A percentile compares a stretch with the other conserved stretches of the same genome.
phyloP scores from a whole-genome alignment of 1,140 invertebrate species.

The Hypothenemus hampei region DNA sequence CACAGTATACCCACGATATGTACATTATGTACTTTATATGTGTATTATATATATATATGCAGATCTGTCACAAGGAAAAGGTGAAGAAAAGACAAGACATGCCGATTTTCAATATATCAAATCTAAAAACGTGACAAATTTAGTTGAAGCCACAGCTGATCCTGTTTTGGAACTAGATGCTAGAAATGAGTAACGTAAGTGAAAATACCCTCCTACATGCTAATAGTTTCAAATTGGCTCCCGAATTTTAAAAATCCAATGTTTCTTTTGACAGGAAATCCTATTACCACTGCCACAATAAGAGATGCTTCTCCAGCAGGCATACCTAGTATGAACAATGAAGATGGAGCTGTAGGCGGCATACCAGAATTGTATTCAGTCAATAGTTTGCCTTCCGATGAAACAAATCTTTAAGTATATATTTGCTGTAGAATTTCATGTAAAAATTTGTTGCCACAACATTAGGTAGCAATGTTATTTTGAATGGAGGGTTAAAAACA shows the following conservation, averaged over 20 bases:
- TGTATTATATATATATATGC: too few relatives aligned
- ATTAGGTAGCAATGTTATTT: too few relatives aligned
- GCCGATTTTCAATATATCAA: constrained; percentile 98
- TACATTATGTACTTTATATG: too few relatives aligned
- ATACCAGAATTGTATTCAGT: constrained; percentile 32
- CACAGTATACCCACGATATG: too few relatives aligned
- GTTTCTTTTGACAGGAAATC: constrained; percentile 20
- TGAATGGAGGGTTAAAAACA: too few relatives aligned
- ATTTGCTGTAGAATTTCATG: too few relatives aligned
- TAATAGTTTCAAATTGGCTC: too few relatives aligned
- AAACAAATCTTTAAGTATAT: constrained; percentile 30
- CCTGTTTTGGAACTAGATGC: constrained; percentile 64
- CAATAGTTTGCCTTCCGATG: constrained; percentile 32
- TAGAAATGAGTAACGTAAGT: constrained; percentile 48
- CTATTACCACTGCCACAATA: constrained; percentile 32
- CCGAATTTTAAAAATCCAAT: too few relatives aligned
- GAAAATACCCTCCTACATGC: too few relatives aligned
- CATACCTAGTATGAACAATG: constrained; percentile 36
- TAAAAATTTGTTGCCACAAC: too few relatives aligned
- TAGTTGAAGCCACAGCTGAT: constrained; percentile 88
- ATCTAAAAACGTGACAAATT: constrained; percentile 89
- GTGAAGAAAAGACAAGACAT: constrained; percentile 97
- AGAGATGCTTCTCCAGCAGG: constrained; percentile 29
- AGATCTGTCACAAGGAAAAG: constrained; percentile 99
- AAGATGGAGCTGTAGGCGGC: constrained; percentile 47